phyloP scores from a whole-genome alignment of 2,888 invertebrate species.

The Erebia ligea region DNA sequence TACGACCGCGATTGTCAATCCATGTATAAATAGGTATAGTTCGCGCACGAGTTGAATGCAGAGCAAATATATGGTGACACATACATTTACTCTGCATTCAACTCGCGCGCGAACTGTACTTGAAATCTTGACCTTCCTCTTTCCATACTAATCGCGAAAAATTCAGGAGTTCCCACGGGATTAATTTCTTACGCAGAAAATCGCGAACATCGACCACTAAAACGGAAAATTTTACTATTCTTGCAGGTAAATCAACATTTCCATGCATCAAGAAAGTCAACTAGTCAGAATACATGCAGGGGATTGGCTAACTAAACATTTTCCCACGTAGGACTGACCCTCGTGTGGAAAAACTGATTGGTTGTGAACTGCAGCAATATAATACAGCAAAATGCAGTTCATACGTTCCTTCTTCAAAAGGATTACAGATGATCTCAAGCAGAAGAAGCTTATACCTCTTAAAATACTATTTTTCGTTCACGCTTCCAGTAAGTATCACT shows the following conservation, averaged over 20 bases:
- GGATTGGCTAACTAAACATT: conserved; percentile 60
- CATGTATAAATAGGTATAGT: too few relatives aligned
- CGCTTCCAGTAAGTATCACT: conserved; percentile 87
- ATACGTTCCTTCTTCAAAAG: conserved; percentile 85
- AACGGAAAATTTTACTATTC: conserved; percentile 38
- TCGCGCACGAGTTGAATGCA: too few relatives aligned
- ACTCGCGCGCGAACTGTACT: too few relatives aligned
- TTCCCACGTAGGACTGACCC: conserved; percentile 54
- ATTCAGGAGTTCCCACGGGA: too few relatives aligned
- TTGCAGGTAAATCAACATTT: conserved; percentile 59
- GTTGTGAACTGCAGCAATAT: background rate
- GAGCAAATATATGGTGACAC: too few relatives aligned
- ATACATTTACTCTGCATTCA: too few relatives aligned
- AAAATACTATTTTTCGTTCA: conserved; percentile 91
- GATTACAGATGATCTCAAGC: conserved; percentile 87
- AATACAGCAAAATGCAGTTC: conserved; percentile 78
- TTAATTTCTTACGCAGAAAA: too few relatives aligned
- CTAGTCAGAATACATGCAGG: conserved; percentile 56
- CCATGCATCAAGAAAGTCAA: conserved; percentile 68
- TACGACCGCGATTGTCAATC: too few relatives aligned
- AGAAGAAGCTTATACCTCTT: conserved; percentile 88
- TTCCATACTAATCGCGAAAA: too few relatives aligned
- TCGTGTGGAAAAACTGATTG: conserved; percentile 25
- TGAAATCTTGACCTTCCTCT: too few relatives aligned
- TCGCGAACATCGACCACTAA: too few relatives aligned